These are phyloP conservation scores for Hippocampus zosterae DNA, from an alignment of 2,113 vertebrate species.

Conservation along the genomic window DNA sequence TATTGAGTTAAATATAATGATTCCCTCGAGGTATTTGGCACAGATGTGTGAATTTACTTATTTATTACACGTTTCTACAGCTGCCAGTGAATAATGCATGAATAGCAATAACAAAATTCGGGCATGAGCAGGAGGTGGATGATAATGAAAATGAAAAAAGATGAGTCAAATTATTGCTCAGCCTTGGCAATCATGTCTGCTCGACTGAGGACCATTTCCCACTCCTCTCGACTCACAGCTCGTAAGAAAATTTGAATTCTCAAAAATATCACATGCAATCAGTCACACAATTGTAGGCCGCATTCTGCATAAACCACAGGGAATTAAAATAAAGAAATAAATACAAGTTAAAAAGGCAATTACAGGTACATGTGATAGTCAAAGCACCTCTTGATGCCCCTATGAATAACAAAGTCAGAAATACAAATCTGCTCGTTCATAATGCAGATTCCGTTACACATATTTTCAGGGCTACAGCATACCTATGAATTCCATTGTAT, in stretches of 20 bases:
- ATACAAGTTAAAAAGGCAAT: background rate
- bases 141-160: background rate
- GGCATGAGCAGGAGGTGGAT: background rate
- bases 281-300: background rate
- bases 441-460: background rate
- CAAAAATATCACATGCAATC: background rate
- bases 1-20: background rate
- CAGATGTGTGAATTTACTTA: too few species aligned
- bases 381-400: background rate
- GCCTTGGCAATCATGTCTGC: background rate
- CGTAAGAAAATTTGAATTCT: background rate
- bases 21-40: background rate
- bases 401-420: background rate
- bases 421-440: background rate
- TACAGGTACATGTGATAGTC: background rate
- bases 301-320: background rate
- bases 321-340: background rate
- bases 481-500: background rate
- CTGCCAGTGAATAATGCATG: background rate
- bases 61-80: background rate
- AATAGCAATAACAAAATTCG: background rate
- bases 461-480: too few species aligned
- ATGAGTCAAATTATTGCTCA: slow-evolving; percentile 3
- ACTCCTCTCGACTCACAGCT: background rate
- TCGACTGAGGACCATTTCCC: background rate